A percentile compares a stretch with the other conserved stretches of the same genome.
These are phyloP conservation scores for Anagrus nilaparvatae DNA, from an alignment of 1,140 invertebrate species.

Conservation along the genomic window DNA sequence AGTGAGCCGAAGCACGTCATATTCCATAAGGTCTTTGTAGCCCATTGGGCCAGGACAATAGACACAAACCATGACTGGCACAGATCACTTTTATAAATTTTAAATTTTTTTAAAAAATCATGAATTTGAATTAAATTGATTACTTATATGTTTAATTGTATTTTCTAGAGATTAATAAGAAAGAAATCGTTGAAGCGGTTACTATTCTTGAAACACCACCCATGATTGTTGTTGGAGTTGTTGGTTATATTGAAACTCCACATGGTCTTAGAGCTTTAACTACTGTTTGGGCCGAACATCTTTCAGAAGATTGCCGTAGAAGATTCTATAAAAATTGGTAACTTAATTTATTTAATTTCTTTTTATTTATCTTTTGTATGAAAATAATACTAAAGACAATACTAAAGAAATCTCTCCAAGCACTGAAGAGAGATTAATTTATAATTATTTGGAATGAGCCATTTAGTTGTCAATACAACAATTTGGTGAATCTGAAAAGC, in stretches of 20 bases:
- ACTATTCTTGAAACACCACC: conserved; percentile 98
- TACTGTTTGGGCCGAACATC: conserved; percentile 97
- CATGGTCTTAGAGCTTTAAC: conserved; percentile 88
- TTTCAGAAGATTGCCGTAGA: conserved; percentile 94
- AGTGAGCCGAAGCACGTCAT: conserved; percentile 37
- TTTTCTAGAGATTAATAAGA: conserved; percentile 93
- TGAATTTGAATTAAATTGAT: conserved; percentile 2
- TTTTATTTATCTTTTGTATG: conserved; percentile 7
- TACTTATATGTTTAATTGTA: conserved; percentile 9
- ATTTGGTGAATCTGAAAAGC: conserved; percentile 22
- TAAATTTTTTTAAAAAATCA: background rate
- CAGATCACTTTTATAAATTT: conserved; percentile 29
- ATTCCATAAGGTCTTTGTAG: conserved; percentile 41
- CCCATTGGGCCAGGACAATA: conserved; percentile 51
- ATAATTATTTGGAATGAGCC: conserved; percentile 20
- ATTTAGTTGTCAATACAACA: conserved; percentile 6
- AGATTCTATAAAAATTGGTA: conserved; percentile 99
- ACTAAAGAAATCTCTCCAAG: conserved; percentile 3
- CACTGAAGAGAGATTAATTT: conserved; percentile 27
- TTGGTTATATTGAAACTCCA: conserved; percentile 98
- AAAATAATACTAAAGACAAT: background rate
- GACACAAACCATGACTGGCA: conserved; percentile 62
- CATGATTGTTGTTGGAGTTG: conserved; percentile 94
- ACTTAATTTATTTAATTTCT: conserved; percentile 21
- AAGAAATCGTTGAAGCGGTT: conserved; percentile 98